These are phyloP conservation scores for Neodiprion pinetum DNA, from an alignment of 1,140 invertebrate species.

Conservation along the genomic window DNA sequence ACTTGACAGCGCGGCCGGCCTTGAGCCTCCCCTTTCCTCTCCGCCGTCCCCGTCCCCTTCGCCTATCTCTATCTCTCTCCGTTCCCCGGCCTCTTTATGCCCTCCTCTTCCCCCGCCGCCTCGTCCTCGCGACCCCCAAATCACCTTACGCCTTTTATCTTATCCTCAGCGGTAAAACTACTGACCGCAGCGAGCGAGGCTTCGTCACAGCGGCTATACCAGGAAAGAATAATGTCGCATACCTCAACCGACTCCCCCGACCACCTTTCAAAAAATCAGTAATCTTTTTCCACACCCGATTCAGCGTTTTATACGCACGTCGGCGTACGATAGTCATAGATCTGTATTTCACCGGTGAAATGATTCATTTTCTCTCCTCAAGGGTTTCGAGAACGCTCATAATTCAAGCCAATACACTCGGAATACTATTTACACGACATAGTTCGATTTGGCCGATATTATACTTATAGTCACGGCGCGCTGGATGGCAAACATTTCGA, in stretches of 20 bases:
- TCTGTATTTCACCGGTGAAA: too few relatives aligned
- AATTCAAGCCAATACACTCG: too few relatives aligned
- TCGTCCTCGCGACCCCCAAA: slow-evolving; percentile 18
- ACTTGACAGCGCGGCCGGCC: slow-evolving; percentile 29
- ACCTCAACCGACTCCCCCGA: slow-evolving; percentile 25
- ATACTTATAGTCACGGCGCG: too few relatives aligned
- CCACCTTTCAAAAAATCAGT: slow-evolving; percentile 26
- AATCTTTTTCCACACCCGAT: slow-evolving; percentile 35
- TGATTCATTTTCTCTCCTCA: too few relatives aligned
- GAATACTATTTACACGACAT: too few relatives aligned
- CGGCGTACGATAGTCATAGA: background rate
- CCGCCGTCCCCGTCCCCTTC: slow-evolving; percentile 17
- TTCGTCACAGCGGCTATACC: background rate
- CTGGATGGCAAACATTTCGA: background rate
- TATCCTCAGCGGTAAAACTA: slow-evolving; percentile 5
- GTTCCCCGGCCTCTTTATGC: slow-evolving; percentile 13
- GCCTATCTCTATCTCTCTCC: slow-evolving; percentile 10
- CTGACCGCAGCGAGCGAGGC: background rate
- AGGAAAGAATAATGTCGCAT: background rate
- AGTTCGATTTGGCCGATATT: too few relatives aligned
- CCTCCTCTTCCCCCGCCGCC: slow-evolving; percentile 5
- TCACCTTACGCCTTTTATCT: slow-evolving; percentile 18
- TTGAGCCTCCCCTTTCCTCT: slow-evolving; percentile 29
- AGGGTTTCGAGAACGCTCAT: too few relatives aligned
- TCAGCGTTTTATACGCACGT: slow-evolving; percentile 19